Evolutionary conservation across 2,113 vertebrate genomes (phyloP).

Genomic region (Cacatua alba): DNA sequence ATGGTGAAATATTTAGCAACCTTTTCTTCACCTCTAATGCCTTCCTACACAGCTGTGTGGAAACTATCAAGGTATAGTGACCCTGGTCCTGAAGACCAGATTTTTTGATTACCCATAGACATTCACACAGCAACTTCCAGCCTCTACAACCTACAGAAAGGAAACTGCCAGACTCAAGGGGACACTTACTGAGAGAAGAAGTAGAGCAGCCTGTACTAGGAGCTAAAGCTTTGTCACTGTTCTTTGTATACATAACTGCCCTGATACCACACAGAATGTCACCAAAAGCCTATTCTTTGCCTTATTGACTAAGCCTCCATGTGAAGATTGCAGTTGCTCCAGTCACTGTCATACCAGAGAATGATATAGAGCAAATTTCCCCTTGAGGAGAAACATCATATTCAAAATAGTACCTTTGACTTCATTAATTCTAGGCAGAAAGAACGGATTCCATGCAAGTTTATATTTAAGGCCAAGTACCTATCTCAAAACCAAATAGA

Average conservation of each 20-base stretch:
- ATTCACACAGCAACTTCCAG: not conserved
- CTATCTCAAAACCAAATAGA: not conserved
- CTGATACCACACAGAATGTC: not conserved
- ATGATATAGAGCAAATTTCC: not conserved
- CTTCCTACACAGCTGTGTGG: not conserved
- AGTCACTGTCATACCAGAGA: not conserved
- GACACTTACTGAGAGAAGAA: not conserved
- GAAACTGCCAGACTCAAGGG: not conserved
- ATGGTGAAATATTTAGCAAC: not conserved
- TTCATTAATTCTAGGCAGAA: not conserved
- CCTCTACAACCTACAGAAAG: not conserved
- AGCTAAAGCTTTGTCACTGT: not conserved
- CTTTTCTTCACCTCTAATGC: not conserved
- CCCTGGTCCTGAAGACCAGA: not conserved
- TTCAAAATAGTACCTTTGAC: not conserved
- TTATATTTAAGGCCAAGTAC: not conserved
- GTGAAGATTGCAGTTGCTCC: not conserved
- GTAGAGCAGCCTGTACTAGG: not conserved
- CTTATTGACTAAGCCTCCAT: not conserved
- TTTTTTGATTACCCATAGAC: not conserved
- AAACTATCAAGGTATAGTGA: not conserved
- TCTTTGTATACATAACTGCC: not conserved
- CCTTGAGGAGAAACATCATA: not conserved
- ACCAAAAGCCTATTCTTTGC: not conserved
- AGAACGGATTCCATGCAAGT: not conserved